A percentile compares a stretch with the other conserved stretches of the same genome.
These are phyloP conservation scores for Ctenomys sociabilis DNA, from an alignment of 2,113 vertebrate species.

Conservation along the genomic window DNA sequence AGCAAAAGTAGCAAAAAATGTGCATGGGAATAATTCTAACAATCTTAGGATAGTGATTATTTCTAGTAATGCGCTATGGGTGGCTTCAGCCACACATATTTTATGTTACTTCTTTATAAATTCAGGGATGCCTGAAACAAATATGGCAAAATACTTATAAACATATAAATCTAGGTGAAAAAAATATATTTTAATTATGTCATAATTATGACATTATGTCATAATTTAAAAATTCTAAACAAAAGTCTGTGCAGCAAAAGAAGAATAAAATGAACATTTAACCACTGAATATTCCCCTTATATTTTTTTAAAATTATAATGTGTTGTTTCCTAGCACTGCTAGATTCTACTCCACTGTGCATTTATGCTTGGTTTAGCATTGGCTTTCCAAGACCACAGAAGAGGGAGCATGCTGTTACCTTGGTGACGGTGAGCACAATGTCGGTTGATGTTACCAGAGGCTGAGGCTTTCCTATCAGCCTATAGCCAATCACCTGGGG, in stretches of 20 bases:
- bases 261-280: constrained; percentile 39
- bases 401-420: constrained; percentile 83
- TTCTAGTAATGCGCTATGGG: not conserved
- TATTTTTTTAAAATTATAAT: not conserved
- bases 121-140: not conserved
- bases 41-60: not conserved
- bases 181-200: not conserved
- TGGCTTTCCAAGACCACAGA: not conserved
- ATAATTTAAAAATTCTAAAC: constrained; percentile 28
- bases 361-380: not conserved
- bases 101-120: constrained; percentile 47
- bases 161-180: not conserved
- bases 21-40: not conserved
- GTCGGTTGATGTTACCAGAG: constrained; percentile 96
- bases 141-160: not conserved
- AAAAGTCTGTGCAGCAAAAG: not conserved
- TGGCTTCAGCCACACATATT: not conserved
- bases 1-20: not conserved
- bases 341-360: not conserved
- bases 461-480: constrained; percentile 89
- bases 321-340: not conserved
- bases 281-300: not conserved
- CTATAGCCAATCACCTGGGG: constrained; percentile 97
- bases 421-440: constrained; percentile 98
- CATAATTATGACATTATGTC: not conserved